Evolutionary conservation across 2,888 invertebrate species (phyloP), one percentile per base, ranked within the genome.

Genomic region (Micoletzkya japonica): DNA sequence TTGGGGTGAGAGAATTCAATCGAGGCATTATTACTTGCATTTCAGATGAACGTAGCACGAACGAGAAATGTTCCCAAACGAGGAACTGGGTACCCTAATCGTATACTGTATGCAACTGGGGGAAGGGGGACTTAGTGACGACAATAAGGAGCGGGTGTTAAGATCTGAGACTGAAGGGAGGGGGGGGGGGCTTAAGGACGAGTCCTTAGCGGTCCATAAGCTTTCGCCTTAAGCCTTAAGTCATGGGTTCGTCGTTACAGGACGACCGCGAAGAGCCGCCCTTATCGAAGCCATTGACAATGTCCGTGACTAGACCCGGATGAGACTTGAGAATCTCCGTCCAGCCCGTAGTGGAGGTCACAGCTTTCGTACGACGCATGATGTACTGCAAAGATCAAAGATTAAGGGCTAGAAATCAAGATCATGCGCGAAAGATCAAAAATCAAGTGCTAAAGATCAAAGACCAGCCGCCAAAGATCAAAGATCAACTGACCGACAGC

Each of bases 231-330:
- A 44, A 44, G 44, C 20, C 44, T 20, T 44, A 44, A 44, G 44
- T 54, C 64, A 66, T 66, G 52, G 64, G 64, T 66, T 67, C 67
- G 32, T 57, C 56, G 24, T 56, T 44, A 28, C 57, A 57, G 17
- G 26, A 32, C 57, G 57, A 36, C 34, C 57, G 56, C 4, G 67
- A 67, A 0, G 67, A 67, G 10, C 20, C 32, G 32, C 56, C 39
- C 56, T 72, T 72, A 59, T 75, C 73, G 37, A 77, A 76, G 28
- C 69, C 71, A 30, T 77, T 74, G n/a, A 81, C 81, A 56, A 85
- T 80, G 68, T 85, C 85, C 10, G 85, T 85, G 39, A 85, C 84
- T 7, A 85, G 77, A 20, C 74, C 71, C 10, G 82, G 82, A 60
- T 83, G 82, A 4, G 77, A 71, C 70, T 79, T 80, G 58, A 84